Percentiles rank a stretch among this genome's conserved stretches.
Conservation (phyloP, 2,888 invertebrate genomes). For the Hesperia comma region DNA sequence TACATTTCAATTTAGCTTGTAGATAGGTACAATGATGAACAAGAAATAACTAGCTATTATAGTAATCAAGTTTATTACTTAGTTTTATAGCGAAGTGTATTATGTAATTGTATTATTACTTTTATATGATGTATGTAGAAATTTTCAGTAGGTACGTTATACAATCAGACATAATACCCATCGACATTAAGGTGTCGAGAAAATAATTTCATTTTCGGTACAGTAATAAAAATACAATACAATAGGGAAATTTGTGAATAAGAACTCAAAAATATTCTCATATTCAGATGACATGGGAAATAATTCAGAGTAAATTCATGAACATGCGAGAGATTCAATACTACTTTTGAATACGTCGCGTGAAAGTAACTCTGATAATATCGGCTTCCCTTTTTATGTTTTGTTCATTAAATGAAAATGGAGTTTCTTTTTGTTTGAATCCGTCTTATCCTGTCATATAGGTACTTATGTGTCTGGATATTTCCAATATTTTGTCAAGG, state of each 20-base stretch:
- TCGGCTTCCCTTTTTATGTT: not conserved
- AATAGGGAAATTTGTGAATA: conserved; percentile 21
- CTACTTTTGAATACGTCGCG: not conserved
- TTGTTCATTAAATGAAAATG: not conserved
- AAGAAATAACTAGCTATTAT: too few relatives aligned
- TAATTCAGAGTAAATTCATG: conserved; percentile 14
- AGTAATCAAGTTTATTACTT: too few relatives aligned
- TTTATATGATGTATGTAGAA: too few relatives aligned
- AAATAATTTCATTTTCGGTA: conserved; percentile 20
- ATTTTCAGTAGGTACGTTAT: not conserved
- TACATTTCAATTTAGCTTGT: too few relatives aligned
- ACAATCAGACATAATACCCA: not conserved
- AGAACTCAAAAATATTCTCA: conserved; percentile 5
- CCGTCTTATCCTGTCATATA: not conserved
- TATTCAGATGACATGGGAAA: conserved; percentile 12
- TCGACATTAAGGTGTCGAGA: conserved; percentile 4
- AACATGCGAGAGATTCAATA: conserved; percentile 14
- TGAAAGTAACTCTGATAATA: not conserved
- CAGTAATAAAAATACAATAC: not conserved
- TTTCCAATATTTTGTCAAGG: too few relatives aligned
- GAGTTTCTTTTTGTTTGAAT: not conserved
- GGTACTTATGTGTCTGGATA: too few relatives aligned
- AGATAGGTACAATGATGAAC: too few relatives aligned
- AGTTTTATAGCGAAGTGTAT: too few relatives aligned
- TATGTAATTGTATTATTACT: too few relatives aligned